phyloP scores from a whole-genome alignment of 2,113 vertebrate genomes.

The Pomatostomus ruficeps region DNA sequence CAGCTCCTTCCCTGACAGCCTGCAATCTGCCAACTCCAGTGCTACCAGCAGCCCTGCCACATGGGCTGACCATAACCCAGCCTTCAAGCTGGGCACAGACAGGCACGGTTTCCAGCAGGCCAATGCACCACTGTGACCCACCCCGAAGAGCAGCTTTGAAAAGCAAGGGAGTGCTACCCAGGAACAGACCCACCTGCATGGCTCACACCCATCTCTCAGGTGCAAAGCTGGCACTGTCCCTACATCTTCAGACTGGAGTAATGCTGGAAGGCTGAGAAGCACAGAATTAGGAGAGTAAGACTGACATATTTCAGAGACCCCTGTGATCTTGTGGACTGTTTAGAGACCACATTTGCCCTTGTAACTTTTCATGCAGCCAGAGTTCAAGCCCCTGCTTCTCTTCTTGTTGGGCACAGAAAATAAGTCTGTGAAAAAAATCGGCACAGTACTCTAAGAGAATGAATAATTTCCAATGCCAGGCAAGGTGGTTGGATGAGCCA shows the following conservation, averaged over 20 bases:
- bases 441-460: background rate
- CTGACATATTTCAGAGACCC: background rate
- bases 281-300: background rate
- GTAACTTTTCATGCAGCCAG: background rate
- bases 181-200: background rate
- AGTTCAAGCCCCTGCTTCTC: background rate
- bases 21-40: background rate
- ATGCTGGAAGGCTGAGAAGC: background rate
- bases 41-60: background rate
- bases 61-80: rapidly evolving
- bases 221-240: background rate
- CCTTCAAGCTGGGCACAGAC: background rate
- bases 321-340: background rate
- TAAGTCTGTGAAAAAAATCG: background rate
- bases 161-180: background rate
- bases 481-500: background rate
- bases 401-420: background rate
- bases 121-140: background rate
- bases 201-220: background rate
- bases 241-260: background rate
- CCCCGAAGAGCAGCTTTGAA: background rate
- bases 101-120: background rate
- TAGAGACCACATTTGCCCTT: background rate
- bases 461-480: background rate
- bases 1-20: background rate